Conservation (phyloP, 2,113 vertebrate genomes). For the Pomatorhinus ruficollis region DNA sequence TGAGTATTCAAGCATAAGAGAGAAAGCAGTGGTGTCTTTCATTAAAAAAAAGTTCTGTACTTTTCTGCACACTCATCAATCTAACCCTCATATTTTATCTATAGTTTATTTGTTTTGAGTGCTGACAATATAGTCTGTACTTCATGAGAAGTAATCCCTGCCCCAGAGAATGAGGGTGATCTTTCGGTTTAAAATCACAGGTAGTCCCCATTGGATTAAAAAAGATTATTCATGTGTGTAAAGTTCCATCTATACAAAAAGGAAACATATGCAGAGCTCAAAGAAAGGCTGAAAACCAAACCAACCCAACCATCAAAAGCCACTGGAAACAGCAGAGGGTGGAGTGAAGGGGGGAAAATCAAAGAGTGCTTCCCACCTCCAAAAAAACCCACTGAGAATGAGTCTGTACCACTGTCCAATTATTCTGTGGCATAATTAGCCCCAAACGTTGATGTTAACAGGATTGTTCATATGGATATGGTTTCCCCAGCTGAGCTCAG, state of each 20-base stretch:
- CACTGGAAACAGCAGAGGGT: neutral
- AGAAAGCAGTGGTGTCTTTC: neutral
- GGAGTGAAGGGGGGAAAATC: neutral
- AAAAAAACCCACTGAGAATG: accelerated
- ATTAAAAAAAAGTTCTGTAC: neutral
- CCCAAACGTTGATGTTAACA: neutral
- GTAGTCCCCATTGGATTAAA: neutral
- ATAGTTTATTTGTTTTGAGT: neutral
- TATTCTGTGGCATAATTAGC: neutral
- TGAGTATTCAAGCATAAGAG: neutral
- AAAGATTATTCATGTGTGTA: neutral
- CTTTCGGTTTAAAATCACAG: neutral
- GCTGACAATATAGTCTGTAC: neutral
- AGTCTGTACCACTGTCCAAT: neutral
- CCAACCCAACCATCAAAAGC: neutral
- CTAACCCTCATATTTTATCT: neutral
- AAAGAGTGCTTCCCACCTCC: neutral
- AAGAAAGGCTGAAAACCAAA: neutral
- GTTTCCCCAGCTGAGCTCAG: neutral
- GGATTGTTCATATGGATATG: neutral
- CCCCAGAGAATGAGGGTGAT: neutral
- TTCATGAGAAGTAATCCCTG: neutral
- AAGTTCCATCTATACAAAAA: neutral
- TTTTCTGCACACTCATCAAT: neutral
- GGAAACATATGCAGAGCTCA: neutral